A percentile compares a stretch with the other conserved stretches of the same genome.
Conservation (phyloP, 2,797 vertebrate genomes). For the Sandelia bainsii region DNA sequence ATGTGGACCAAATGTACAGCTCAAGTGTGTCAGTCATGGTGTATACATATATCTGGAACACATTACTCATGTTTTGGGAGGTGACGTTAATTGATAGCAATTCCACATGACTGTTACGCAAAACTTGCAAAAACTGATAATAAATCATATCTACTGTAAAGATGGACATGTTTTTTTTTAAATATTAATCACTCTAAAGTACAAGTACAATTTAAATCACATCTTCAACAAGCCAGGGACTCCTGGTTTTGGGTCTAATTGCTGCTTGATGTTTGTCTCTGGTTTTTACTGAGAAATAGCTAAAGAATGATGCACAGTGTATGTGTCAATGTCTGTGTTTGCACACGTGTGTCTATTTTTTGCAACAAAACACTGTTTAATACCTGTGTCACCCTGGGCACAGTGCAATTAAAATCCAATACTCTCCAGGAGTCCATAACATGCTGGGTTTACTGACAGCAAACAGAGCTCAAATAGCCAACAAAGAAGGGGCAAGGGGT, state of each 20-base stretch:
- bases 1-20: constrained; percentile 36
- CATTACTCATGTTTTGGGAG: neutral
- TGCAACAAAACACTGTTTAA: constrained; percentile 59
- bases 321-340: constrained; percentile 28
- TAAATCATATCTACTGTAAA: constrained; percentile 5
- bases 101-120: constrained; percentile 11
- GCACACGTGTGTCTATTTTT: constrained; percentile 28
- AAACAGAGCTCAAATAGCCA: constrained; percentile 61
- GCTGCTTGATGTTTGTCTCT: neutral
- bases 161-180: accelerated
- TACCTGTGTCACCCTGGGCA: constrained; percentile 57
- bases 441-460: constrained; percentile 67
- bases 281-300: constrained; percentile 32
- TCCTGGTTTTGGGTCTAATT: neutral
- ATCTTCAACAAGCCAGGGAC: neutral
- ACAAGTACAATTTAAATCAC: constrained; percentile 3
- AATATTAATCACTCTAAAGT: neutral
- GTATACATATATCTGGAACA: constrained; percentile 17
- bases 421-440: constrained; percentile 70
- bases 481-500: constrained; percentile 33
- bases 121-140: neutral
- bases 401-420: constrained; percentile 76
- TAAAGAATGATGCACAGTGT: neutral
- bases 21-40: constrained; percentile 33
- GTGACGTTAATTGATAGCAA: constrained; percentile 1